Percentiles rank a stretch among this genome's conserved stretches.
These are phyloP conservation scores for Drosophila siamana DNA, from an alignment of 2,888 invertebrate genomes.

Conservation along the genomic window DNA sequence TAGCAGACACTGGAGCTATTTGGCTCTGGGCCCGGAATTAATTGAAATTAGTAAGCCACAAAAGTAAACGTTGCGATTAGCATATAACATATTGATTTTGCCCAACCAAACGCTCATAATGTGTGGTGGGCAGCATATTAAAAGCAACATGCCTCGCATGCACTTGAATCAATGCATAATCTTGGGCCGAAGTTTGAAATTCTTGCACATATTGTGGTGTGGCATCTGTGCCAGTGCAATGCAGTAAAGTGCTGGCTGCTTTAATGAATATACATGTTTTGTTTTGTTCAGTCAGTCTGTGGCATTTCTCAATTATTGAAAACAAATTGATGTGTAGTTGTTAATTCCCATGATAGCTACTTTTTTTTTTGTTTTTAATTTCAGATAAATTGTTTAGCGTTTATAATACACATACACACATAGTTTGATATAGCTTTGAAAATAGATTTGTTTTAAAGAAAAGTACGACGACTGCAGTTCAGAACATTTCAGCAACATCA, in stretches of 20 bases:
- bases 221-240: conserved; percentile 34
- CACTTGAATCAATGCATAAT: conserved; percentile 69
- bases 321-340: not conserved
- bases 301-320: not conserved
- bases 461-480: conserved; percentile 79
- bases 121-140: conserved; percentile 19
- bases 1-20: conserved; percentile 10
- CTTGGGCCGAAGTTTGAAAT: conserved; percentile 16
- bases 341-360: conserved; percentile 2
- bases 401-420: conserved; percentile 80
- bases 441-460: conserved; percentile 50
- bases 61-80: conserved; percentile 37
- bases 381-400: conserved; percentile 35
- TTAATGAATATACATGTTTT: conserved; percentile 11
- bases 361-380: conserved; percentile 21
- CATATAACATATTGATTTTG: conserved; percentile 49
- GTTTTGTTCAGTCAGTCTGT: not conserved
- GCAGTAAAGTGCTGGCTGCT: conserved; percentile 18
- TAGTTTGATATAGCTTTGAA: conserved; percentile 65
- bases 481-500: conserved; percentile 80
- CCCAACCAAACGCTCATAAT: not conserved
- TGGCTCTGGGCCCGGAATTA: conserved; percentile 35
- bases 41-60: conserved; percentile 57
- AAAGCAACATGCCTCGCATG: conserved; percentile 31
- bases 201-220: conserved; percentile 27